Conservation (phyloP, 2,113 vertebrate species). For the Cochlearius cochlearius region DNA sequence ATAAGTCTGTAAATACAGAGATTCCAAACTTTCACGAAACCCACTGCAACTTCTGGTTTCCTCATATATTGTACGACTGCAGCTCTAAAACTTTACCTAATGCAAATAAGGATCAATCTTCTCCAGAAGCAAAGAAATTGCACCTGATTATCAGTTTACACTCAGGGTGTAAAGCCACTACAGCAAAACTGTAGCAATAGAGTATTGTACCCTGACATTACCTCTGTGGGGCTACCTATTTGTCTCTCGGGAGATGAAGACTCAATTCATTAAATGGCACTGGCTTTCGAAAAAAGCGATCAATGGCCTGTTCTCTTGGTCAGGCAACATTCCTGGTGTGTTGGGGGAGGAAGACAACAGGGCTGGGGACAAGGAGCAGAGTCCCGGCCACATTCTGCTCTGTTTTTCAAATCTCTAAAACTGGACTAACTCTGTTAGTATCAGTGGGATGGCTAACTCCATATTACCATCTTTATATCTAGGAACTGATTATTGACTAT, state of each 20-base stretch:
- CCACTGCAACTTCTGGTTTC: background rate
- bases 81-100: background rate
- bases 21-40: background rate
- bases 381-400: background rate
- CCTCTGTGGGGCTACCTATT: background rate
- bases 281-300: background rate
- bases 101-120: background rate
- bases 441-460: background rate
- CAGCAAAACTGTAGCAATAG: background rate
- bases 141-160: background rate
- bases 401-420: background rate
- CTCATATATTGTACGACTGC: rapidly evolving
- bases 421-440: background rate
- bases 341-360: background rate
- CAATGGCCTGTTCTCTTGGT: background rate
- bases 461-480: background rate
- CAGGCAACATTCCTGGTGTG: background rate
- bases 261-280: conserved; percentile 17
- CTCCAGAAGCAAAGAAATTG: background rate
- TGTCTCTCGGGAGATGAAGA: background rate
- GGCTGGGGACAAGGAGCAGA: background rate
- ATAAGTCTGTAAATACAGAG: background rate
- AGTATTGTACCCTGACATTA: background rate
- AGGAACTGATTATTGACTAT: background rate
- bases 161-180: background rate